Evolutionary conservation across 2,888 invertebrate species (phyloP).

Genomic region (Eilema caniola): DNA sequence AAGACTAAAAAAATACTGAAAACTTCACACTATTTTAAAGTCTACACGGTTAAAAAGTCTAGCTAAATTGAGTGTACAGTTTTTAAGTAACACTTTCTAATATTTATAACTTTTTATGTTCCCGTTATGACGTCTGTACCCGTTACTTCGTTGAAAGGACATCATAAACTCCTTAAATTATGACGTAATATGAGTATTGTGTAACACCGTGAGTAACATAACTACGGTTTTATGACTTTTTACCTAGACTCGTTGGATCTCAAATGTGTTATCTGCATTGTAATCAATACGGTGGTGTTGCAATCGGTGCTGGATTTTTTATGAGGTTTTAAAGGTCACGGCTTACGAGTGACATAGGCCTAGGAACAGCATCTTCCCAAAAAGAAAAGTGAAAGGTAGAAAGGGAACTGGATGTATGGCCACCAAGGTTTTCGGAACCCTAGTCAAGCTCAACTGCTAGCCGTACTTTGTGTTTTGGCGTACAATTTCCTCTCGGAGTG

Average conservation of each 20-base stretch:
- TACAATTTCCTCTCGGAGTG: too few species aligned
- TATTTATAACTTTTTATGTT: background rate
- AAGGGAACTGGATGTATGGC: too few species aligned
- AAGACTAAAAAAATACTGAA: background rate
- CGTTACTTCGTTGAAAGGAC: slow-evolving; percentile 27
- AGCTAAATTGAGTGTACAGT: background rate
- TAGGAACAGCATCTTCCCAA: too few species aligned
- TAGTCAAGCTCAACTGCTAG: too few species aligned
- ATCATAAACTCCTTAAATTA: slow-evolving; percentile 20
- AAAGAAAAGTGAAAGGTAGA: too few species aligned
- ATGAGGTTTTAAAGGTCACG: too few species aligned
- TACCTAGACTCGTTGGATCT: background rate
- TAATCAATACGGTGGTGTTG: slow-evolving; percentile 10
- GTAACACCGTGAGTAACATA: background rate
- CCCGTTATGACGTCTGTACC: slow-evolving; percentile 18
- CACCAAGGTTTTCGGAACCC: too few species aligned
- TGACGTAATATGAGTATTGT: slow-evolving; percentile 15
- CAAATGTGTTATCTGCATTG: background rate
- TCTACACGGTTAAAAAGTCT: background rate
- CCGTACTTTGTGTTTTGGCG: too few species aligned
- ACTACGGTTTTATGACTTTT: slow-evolving; percentile 10
- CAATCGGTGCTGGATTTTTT: background rate
- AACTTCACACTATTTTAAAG: background rate
- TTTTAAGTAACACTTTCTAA: slow-evolving; percentile 17
- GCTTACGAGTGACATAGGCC: too few species aligned